These are phyloP conservation scores for Apodemia duryi DNA, from an alignment of 2,888 invertebrate genomes.

Conservation along the genomic window DNA sequence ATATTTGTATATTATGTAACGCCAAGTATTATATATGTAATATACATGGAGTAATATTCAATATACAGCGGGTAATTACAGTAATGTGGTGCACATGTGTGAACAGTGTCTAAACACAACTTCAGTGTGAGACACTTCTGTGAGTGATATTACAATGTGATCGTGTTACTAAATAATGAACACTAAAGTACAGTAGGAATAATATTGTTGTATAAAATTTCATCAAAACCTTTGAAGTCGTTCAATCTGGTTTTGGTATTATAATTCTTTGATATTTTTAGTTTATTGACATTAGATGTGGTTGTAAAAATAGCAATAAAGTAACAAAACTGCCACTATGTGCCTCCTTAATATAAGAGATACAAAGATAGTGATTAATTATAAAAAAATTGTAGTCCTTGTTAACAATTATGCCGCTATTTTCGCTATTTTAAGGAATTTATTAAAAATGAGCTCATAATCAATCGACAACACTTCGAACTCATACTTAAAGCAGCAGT, in stretches of 20 bases:
- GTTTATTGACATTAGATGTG: conserved; percentile 47
- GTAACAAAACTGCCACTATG: conserved; percentile 73
- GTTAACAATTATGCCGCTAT: not conserved
- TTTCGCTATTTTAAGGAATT: not conserved
- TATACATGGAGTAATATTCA: conserved; percentile 35
- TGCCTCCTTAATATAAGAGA: conserved; percentile 62
- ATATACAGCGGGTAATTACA: conserved; percentile 50
- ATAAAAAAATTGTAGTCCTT: not conserved
- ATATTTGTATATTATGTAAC: not conserved
- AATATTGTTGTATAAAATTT: conserved; percentile 46
- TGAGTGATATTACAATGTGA: conserved; percentile 78
- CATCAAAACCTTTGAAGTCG: conserved; percentile 35
- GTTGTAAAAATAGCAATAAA: conserved; percentile 59
- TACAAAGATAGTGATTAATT: conserved; percentile 30
- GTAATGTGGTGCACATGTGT: conserved; percentile 47
- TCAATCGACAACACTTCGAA: not conserved
- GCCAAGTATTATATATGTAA: not conserved
- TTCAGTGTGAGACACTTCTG: conserved; percentile 60
- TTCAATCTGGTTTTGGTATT: conserved; percentile 45
- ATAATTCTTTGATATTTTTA: conserved; percentile 31
- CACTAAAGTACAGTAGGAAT: conserved; percentile 63
- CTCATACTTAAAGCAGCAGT: not conserved
- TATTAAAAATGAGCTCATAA: not conserved
- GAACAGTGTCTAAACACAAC: conserved; percentile 65
- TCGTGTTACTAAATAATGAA: conserved; percentile 69